phyloP scores from a whole-genome alignment of 2,113 vertebrate genomes.

The Zeus faber region DNA sequence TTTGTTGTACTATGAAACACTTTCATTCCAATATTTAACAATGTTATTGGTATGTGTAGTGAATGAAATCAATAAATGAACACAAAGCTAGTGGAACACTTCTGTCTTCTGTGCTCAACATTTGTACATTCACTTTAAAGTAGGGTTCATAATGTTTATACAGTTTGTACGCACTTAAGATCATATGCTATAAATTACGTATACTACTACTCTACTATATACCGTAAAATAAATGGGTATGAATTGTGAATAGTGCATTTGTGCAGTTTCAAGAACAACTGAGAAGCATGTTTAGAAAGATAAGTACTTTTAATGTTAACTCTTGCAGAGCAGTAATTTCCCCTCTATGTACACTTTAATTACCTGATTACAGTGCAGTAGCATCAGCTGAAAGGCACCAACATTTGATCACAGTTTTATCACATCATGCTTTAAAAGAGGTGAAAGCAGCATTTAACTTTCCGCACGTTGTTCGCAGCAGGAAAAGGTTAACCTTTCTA shows the following conservation, averaged over 20 bases:
- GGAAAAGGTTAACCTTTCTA: background rate
- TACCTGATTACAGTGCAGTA: slow-evolving; percentile 58
- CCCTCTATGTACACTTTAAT: slow-evolving; percentile 37
- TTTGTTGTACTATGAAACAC: slow-evolving; percentile 60
- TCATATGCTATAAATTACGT: too few relatives aligned
- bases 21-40: slow-evolving; percentile 73
- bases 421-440: slow-evolving; percentile 29
- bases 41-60: slow-evolving; percentile 68
- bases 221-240: too few relatives aligned
- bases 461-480: slow-evolving; percentile 13
- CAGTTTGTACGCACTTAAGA: too few relatives aligned
- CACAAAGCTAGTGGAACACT: slow-evolving; percentile 49
- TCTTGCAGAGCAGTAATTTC: slow-evolving; percentile 40
- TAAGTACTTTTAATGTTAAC: slow-evolving; percentile 60
- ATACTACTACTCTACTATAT: too few relatives aligned
- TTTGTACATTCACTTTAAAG: too few relatives aligned
- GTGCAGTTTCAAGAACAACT: too few relatives aligned
- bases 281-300: slow-evolving; percentile 28
- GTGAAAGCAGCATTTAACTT: slow-evolving; percentile 26
- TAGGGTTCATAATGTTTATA: too few relatives aligned
- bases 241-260: too few relatives aligned
- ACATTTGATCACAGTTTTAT: slow-evolving; percentile 59
- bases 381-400: slow-evolving; percentile 59
- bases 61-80: slow-evolving; percentile 73
- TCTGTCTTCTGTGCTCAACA: too few relatives aligned